Percentiles rank a stretch among this genome's conserved stretches.
Conservation (phyloP, 37 sponge, comb jelly and placozoan species). For the Beroe forskalii region DNA sequence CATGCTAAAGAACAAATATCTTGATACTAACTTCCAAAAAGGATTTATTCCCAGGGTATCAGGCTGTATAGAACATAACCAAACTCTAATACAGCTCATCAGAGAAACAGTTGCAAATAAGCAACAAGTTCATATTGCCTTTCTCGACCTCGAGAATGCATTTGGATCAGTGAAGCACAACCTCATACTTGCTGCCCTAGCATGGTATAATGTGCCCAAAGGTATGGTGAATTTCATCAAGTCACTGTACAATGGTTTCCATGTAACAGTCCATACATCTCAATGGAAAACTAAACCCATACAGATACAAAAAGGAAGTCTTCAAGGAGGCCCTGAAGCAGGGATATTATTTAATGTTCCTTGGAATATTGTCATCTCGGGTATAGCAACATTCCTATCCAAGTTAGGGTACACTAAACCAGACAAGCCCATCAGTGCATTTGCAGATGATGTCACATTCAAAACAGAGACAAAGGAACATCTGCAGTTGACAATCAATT, state of each 20-base stretch:
- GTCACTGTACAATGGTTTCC: too few relatives aligned
- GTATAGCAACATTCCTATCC: background rate
- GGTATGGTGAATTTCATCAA: background rate
- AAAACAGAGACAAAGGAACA: too few relatives aligned
- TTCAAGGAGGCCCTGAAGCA: too few relatives aligned
- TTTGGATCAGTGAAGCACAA: background rate
- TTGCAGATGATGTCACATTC: too few relatives aligned
- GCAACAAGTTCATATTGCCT: background rate
- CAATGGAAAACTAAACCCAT: background rate
- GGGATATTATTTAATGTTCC: too few relatives aligned
- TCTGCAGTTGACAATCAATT: too few relatives aligned
- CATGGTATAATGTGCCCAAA: background rate
- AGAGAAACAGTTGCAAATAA: background rate
- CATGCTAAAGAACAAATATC: background rate
- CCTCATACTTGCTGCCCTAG: background rate
- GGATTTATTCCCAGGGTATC: too few relatives aligned
- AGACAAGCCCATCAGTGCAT: too few relatives aligned
- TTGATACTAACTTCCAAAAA: background rate
- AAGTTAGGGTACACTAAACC: background rate
- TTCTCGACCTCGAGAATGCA: too few relatives aligned
- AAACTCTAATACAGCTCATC: background rate
- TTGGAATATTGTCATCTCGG: background rate
- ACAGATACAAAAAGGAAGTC: too few relatives aligned
- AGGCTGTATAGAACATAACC: too few relatives aligned
- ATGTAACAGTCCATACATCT: too few relatives aligned